phyloP scores from a whole-genome alignment of 2,113 vertebrate species.

The Rhadina sibilatrix region DNA sequence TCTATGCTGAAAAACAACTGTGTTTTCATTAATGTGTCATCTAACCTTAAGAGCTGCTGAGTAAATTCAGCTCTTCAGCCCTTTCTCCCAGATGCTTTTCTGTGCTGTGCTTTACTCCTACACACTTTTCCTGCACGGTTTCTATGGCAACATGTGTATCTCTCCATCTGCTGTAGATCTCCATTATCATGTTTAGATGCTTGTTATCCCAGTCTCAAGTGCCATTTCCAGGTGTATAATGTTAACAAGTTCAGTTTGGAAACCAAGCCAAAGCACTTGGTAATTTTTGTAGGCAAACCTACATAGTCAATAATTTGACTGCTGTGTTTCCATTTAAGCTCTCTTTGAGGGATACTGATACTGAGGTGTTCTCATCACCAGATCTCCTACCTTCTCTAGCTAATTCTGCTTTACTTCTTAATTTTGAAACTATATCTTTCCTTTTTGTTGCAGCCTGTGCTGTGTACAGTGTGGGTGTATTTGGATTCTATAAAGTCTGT shows the following conservation, averaged over 20 bases:
- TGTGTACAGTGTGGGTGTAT: background rate
- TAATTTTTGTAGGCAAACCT: background rate
- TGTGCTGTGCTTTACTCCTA: conserved; percentile 18
- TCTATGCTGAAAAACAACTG: background rate
- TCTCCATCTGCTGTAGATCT: conserved; percentile 29
- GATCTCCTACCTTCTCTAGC: background rate
- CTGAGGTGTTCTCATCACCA: background rate
- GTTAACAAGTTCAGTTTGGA: background rate
- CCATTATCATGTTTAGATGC: background rate
- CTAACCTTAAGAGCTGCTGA: background rate
- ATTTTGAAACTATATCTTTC: background rate
- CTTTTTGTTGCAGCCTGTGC: background rate
- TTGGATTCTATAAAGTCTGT: background rate
- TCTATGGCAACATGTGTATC: conserved; percentile 49
- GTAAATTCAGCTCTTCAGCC: background rate
- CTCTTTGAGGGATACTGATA: background rate
- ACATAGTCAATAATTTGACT: background rate
- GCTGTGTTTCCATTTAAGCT: background rate
- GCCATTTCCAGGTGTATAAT: background rate
- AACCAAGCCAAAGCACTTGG: background rate
- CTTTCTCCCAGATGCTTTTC: background rate
- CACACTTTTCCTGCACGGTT: conserved; percentile 28
- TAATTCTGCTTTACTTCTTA: background rate
- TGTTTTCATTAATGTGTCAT: background rate
- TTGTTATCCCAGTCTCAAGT: background rate